A percentile compares a stretch with the other conserved stretches of the same genome.
These are phyloP conservation scores for Coracopsis vasa DNA, from an alignment of 2,113 vertebrate genomes.

Conservation along the genomic window DNA sequence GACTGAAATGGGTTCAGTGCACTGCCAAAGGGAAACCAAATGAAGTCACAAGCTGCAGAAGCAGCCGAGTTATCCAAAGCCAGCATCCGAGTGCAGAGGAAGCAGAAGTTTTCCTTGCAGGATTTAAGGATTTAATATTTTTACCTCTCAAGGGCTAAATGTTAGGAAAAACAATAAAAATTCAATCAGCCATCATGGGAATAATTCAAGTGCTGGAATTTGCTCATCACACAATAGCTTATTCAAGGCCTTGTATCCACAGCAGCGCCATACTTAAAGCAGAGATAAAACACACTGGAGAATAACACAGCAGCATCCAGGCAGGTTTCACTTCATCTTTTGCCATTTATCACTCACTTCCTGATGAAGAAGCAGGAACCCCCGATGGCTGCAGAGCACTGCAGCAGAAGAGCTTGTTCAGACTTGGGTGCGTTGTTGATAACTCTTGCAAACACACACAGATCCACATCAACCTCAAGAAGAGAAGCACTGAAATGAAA, in stretches of 20 bases:
- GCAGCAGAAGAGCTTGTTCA: background rate
- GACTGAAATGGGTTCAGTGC: background rate
- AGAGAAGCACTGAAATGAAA: background rate
- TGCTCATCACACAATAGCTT: background rate
- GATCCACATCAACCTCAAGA: background rate
- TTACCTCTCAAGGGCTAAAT: background rate
- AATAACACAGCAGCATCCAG: background rate
- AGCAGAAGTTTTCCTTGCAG: background rate
- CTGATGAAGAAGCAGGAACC: background rate
- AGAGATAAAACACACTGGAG: background rate
- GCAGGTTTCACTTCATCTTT: background rate
- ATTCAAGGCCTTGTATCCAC: background rate
- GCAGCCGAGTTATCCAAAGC: background rate
- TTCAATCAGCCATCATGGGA: background rate
- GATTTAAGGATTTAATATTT: background rate
- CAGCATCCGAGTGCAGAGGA: background rate
- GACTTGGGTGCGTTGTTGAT: accelerated
- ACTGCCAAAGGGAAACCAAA: background rate
- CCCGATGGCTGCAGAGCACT: background rate
- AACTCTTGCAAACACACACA: background rate
- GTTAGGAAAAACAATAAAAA: background rate
- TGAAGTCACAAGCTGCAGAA: background rate
- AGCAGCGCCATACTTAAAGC: background rate
- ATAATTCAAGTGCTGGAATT: background rate
- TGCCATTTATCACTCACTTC: background rate